These are phyloP conservation scores for Cyprinodon tularosa DNA, from an alignment of 2,113 vertebrate genomes.

Conservation along the genomic window DNA sequence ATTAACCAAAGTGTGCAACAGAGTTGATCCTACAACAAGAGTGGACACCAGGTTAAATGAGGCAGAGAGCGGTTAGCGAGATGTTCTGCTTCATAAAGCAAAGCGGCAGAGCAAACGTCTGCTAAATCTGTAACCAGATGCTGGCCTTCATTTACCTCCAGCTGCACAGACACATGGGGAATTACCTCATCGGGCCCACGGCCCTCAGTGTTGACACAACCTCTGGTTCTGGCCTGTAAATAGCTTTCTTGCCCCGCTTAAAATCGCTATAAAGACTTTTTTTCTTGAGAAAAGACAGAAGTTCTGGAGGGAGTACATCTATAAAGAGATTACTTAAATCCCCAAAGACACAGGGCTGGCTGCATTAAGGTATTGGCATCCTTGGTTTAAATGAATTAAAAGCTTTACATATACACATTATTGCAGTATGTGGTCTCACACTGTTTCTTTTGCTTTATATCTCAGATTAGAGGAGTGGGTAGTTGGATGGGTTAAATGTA, in stretches of 20 bases:
- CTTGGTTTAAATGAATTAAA: neutral
- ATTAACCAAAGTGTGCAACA: conserved; percentile 44
- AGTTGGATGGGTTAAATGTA: too few species aligned
- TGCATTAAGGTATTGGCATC: neutral
- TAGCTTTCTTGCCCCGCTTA: conserved; percentile 36
- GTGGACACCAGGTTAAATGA: conserved; percentile 45
- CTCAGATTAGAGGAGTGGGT: neutral
- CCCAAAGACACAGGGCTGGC: neutral
- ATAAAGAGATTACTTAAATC: conserved; percentile 7
- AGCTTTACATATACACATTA: neutral
- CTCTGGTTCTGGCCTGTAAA: conserved; percentile 56
- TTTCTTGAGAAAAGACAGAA: conserved; percentile 26
- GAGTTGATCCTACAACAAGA: conserved; percentile 34
- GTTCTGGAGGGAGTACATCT: conserved; percentile 6
- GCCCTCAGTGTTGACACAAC: conserved; percentile 53
- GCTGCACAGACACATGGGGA: conserved; percentile 41
- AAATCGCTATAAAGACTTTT: conserved; percentile 35
- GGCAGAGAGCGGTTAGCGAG: conserved; percentile 37
- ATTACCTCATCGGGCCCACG: conserved; percentile 57
- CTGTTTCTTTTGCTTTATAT: neutral
- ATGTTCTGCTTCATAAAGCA: conserved; percentile 49
- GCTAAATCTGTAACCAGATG: conserved; percentile 63
- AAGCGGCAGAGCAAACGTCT: conserved; percentile 47
- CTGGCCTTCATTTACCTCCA: conserved; percentile 44
- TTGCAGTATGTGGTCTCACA: neutral